A percentile compares a stretch with the other conserved stretches of the same genome.
These are phyloP conservation scores for Heterochromis multidens DNA, from an alignment of 2,113 vertebrate genomes.

Conservation along the genomic window DNA sequence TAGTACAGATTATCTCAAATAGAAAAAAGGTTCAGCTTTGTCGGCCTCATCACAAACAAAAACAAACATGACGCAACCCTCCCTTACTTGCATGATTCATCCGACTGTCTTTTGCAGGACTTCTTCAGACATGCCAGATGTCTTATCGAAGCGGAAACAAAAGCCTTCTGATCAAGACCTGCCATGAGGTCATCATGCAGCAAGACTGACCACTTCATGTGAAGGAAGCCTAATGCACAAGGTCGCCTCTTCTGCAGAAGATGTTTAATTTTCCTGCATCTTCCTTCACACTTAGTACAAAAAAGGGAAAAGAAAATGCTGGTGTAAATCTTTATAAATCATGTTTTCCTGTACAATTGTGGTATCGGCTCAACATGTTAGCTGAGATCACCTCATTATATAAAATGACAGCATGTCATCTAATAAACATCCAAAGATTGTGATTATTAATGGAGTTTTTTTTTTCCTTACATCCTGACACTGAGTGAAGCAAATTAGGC, in stretches of 20 bases:
- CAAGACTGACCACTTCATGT: background rate
- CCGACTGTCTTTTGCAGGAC: constrained; percentile 60
- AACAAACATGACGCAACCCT: background rate
- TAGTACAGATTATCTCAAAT: background rate
- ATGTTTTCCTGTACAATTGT: background rate
- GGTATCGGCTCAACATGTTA: background rate
- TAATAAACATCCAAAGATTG: constrained; percentile 35
- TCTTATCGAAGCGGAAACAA: constrained; percentile 67
- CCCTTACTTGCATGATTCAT: background rate
- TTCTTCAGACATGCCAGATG: constrained; percentile 74
- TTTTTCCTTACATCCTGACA: background rate
- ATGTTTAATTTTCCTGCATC: background rate
- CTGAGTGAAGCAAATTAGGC: constrained; percentile 1
- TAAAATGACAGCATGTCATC: background rate
- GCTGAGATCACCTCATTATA: background rate
- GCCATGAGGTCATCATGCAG: constrained; percentile 39
- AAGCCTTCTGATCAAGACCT: constrained; percentile 68
- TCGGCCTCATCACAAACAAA: background rate
- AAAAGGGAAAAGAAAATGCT: background rate
- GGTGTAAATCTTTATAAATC: background rate
- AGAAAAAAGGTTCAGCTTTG: background rate
- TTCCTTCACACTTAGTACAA: background rate
- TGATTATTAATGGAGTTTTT: background rate
- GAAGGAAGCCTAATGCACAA: background rate
- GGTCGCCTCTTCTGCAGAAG: background rate